Percentiles rank a stretch among this genome's conserved stretches.
Conservation (phyloP, 2,797 vertebrate genomes). For the Novumbra hubbsi region DNA sequence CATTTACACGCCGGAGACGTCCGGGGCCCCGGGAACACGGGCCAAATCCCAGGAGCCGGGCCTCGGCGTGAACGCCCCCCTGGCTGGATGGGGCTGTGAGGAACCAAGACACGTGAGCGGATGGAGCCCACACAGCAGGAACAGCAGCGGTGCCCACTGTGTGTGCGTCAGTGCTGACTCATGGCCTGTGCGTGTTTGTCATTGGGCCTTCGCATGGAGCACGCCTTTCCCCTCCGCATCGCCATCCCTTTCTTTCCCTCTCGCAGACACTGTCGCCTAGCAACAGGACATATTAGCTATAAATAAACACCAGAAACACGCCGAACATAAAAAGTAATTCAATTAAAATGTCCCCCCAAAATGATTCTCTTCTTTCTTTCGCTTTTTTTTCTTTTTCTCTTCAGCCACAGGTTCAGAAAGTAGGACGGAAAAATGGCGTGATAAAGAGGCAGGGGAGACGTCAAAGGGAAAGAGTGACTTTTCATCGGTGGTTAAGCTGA, state of each 20-base stretch:
- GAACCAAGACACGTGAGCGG: constrained; percentile 19
- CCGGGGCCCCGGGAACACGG: too few relatives aligned
- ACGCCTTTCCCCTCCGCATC: constrained; percentile 61
- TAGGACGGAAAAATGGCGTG: not conserved
- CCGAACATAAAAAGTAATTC: constrained; percentile 2
- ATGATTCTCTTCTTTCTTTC: not conserved
- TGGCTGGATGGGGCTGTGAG: too few relatives aligned
- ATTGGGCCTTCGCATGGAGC: constrained; percentile 67
- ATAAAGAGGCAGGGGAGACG: not conserved
- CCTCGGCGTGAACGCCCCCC: too few relatives aligned
- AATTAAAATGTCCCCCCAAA: constrained; percentile 10
- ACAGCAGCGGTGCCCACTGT: constrained; percentile 26
- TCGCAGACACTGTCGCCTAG: constrained; percentile 74
- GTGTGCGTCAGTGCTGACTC: constrained; percentile 73
- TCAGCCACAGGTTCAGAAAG: not conserved
- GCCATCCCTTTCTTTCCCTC: constrained; percentile 53
- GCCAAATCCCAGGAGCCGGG: too few relatives aligned
- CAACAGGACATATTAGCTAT: constrained; percentile 77
- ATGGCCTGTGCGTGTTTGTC: constrained; percentile 65
- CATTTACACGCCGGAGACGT: not conserved
- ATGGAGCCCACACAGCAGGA: constrained; percentile 30
- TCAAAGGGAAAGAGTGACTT: not conserved
- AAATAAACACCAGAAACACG: constrained; percentile 70
- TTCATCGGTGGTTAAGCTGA: not conserved
- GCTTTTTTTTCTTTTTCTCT: not conserved